These are phyloP conservation scores for Sitta europaea DNA, from an alignment of 2,113 vertebrate genomes.

Conservation along the genomic window DNA sequence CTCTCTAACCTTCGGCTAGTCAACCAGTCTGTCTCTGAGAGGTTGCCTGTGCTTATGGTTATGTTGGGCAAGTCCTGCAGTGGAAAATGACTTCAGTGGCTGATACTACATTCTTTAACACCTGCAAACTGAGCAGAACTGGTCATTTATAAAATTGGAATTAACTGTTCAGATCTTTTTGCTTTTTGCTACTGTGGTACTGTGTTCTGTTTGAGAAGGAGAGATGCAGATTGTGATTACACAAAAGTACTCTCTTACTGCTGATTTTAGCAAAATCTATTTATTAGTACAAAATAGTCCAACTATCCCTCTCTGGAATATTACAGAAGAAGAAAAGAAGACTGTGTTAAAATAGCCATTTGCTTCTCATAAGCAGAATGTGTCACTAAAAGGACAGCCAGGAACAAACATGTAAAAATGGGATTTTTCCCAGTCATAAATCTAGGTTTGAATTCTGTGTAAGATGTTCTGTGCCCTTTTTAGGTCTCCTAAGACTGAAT, in stretches of 20 bases:
- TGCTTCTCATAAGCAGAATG: background rate
- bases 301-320: background rate
- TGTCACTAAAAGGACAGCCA: background rate
- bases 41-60: background rate
- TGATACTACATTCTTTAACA: background rate
- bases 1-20: background rate
- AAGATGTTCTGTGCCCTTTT: background rate
- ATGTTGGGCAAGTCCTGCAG: background rate
- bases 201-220: background rate
- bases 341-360: background rate
- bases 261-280: background rate
- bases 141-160: background rate
- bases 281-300: background rate
- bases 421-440: background rate
- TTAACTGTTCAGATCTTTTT: background rate
- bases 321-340: background rate
- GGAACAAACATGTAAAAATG: background rate
- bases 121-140: background rate
- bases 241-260: background rate
- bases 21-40: background rate
- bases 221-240: background rate
- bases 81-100: background rate
- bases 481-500: background rate
- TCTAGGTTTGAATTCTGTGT: background rate
- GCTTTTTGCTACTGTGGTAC: background rate